Percentiles rank a stretch among this genome's conserved stretches.
Evolutionary conservation across 2,888 invertebrate species (phyloP).

Genomic region (Habrosyne pyritoides): DNA sequence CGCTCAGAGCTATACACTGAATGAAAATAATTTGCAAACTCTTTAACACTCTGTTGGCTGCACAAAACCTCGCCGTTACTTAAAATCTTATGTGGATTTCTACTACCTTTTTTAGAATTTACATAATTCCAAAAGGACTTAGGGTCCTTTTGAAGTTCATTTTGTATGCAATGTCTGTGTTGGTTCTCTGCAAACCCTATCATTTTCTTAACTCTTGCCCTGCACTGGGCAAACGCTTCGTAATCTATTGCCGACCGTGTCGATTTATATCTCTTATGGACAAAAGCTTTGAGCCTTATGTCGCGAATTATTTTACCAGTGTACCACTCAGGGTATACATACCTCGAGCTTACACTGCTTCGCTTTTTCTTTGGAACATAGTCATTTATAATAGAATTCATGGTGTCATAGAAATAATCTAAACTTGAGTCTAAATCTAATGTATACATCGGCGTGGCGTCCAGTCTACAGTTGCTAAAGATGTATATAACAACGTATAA

Average conservation of each 20-base stretch:
- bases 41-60: neutral
- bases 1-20: no score
- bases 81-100: neutral
- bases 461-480: slow-evolving; percentile 8
- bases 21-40: neutral
- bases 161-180: neutral
- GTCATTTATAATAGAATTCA: slow-evolving; percentile 14
- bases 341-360: slow-evolving; percentile 7
- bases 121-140: slow-evolving; percentile 5
- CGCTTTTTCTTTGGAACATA: slow-evolving; percentile 21
- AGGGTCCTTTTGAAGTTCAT: neutral
- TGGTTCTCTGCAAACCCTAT: neutral
- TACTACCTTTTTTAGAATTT: neutral
- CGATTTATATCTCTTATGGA: slow-evolving; percentile 14
- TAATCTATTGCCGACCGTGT: slow-evolving; percentile 14
- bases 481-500: slow-evolving; percentile 5
- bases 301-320: slow-evolving; percentile 15
- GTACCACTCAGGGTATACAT: slow-evolving; percentile 25
- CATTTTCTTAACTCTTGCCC: slow-evolving; percentile 13
- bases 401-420: slow-evolving; percentile 16
- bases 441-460: slow-evolving; percentile 7
- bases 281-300: slow-evolving; percentile 14
- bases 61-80: neutral
- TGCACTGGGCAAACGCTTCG: slow-evolving; percentile 13
- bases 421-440: slow-evolving; percentile 9